These are phyloP conservation scores for Jordanella pulchra DNA, from an alignment of 2,797 vertebrate genomes.

Conservation along the genomic window DNA sequence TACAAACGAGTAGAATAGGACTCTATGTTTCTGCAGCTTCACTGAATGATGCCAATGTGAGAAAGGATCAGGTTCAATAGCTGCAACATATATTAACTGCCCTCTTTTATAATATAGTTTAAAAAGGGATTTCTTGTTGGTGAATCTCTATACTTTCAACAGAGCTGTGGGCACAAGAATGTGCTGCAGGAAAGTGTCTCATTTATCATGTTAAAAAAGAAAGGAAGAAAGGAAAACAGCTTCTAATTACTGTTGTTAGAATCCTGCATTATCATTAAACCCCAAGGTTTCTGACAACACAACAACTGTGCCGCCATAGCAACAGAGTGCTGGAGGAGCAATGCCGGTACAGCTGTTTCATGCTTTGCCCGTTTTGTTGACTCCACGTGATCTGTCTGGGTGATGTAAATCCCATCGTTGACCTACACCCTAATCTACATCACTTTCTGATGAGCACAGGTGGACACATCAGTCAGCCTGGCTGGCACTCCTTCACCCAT, in stretches of 20 bases:
- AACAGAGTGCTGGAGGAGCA: slow-evolving; percentile 46
- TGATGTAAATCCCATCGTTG: slow-evolving; percentile 25
- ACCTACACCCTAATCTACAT: slow-evolving; percentile 29
- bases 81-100: slow-evolving; percentile 21
- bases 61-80: slow-evolving; percentile 7
- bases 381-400: slow-evolving; percentile 27
- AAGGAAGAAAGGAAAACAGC: slow-evolving; percentile 20
- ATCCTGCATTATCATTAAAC: slow-evolving; percentile 63
- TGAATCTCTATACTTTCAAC: slow-evolving; percentile 20
- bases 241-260: slow-evolving; percentile 64
- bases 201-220: slow-evolving; percentile 12
- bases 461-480: slow-evolving; percentile 59
- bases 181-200: slow-evolving; percentile 16
- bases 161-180: slow-evolving; percentile 17
- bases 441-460: slow-evolving; percentile 51
- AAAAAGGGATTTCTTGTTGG: slow-evolving; percentile 26
- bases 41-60: slow-evolving; percentile 35
- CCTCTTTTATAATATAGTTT: slow-evolving; percentile 20
- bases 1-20: slow-evolving; percentile 40
- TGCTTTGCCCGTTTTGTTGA: slow-evolving; percentile 10
- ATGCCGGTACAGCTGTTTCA: slow-evolving; percentile 19
- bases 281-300: slow-evolving; percentile 62
- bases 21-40: slow-evolving; percentile 45
- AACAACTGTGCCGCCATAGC: slow-evolving; percentile 67
- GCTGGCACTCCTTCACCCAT: slow-evolving; percentile 58